Evolutionary conservation across 2,888 invertebrate genomes (phyloP).

Genomic region (Blera fallax): DNA sequence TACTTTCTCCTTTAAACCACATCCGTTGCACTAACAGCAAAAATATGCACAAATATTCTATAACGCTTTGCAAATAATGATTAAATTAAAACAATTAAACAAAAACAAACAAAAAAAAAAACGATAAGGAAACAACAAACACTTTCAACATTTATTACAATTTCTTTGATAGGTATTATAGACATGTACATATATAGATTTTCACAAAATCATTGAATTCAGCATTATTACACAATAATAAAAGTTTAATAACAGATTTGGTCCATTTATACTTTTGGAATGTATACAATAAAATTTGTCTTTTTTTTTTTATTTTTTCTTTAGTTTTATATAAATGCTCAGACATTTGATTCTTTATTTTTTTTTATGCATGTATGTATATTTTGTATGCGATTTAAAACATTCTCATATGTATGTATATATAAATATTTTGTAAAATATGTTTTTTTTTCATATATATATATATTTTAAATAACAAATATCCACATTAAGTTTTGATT

Average conservation of each 20-base stretch:
- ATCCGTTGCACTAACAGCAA: conserved; percentile 38
- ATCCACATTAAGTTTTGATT: conserved; percentile 52
- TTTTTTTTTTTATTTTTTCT: conserved; percentile 20
- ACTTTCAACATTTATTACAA: conserved; percentile 49
- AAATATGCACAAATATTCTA: conserved; percentile 8
- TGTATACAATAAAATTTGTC: conserved; percentile 69
- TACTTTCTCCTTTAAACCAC: conserved; percentile 25
- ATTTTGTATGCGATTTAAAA: conserved; percentile 51
- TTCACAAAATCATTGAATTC: conserved; percentile 66
- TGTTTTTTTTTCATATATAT: conserved; percentile 5
- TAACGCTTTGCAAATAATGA: conserved; percentile 15
- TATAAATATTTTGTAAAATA: conserved; percentile 59
- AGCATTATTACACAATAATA: conserved; percentile 71
- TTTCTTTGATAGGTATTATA: conserved; percentile 40
- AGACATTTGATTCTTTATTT: conserved; percentile 34
- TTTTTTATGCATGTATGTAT: conserved; percentile 3
- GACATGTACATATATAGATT: conserved; percentile 46
- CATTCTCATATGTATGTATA: conserved; percentile 48
- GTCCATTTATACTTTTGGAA: conserved; percentile 70
- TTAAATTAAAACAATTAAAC: not conserved
- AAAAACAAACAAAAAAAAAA: not conserved
- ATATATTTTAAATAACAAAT: conserved; percentile 51
- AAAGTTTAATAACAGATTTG: conserved; percentile 72
- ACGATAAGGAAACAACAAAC: conserved; percentile 19
- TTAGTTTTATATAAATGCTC: conserved; percentile 45